phyloP scores from a whole-genome alignment of 2,888 invertebrate genomes.

The Rhimphoctona megacephalus region DNA sequence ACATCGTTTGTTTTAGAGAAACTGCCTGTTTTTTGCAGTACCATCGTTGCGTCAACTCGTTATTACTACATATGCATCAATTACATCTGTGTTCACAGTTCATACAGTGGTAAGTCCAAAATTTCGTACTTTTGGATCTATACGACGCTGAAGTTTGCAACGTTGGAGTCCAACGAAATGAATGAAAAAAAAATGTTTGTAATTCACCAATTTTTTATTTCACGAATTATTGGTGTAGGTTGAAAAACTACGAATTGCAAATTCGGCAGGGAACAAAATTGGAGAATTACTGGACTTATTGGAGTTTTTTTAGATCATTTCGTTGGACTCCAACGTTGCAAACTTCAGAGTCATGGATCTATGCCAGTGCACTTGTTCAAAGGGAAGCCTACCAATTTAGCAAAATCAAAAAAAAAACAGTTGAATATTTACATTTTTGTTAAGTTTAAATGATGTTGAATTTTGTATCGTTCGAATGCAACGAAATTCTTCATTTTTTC shows the following conservation, averaged over 20 bases:
- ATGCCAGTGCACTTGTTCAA: not conserved
- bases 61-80: not conserved
- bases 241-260: too few species aligned
- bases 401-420: not conserved
- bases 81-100: not conserved
- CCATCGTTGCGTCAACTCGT: conserved; percentile 12
- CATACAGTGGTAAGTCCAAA: not conserved
- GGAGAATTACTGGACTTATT: too few species aligned
- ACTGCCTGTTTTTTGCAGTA: conserved; percentile 9
- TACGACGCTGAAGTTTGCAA: too few species aligned
- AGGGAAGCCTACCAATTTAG: not conserved
- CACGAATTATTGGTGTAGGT: too few species aligned
- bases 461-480: not conserved
- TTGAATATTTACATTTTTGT: not conserved
- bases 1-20: conserved; percentile 12
- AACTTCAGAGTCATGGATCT: too few species aligned
- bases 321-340: too few species aligned
- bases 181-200: too few species aligned
- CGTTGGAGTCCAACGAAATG: too few species aligned
- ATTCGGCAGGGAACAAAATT: too few species aligned
- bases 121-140: not conserved
- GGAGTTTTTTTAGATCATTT: too few species aligned
- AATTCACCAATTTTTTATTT: too few species aligned
- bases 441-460: not conserved
- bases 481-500: not conserved